Conservation (phyloP, 2,797 vertebrate genomes). For the Melanotaenia maccullochi region DNA sequence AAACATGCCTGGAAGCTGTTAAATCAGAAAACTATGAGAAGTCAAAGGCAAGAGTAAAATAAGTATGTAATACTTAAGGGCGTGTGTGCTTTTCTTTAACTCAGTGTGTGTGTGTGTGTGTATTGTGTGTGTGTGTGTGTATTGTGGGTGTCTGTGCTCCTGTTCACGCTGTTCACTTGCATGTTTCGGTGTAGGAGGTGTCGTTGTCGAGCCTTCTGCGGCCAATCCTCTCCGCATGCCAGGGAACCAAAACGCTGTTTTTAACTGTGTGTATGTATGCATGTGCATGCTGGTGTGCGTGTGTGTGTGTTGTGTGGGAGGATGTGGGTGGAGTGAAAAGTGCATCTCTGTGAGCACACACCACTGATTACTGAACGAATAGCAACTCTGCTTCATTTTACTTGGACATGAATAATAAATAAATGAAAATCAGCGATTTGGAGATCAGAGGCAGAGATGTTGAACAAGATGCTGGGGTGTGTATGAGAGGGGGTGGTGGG, state of each 20-base stretch:
- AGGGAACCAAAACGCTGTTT: conserved; percentile 55
- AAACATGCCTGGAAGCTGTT: conserved; percentile 11
- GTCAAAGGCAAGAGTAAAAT: conserved; percentile 39
- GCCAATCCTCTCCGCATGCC: conserved; percentile 68
- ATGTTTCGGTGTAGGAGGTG: conserved; percentile 78
- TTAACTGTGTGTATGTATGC: conserved; percentile 22
- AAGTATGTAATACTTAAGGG: conserved; percentile 1
- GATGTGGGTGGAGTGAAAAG: conserved; percentile 69
- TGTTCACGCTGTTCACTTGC: conserved; percentile 70
- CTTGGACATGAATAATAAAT: conserved; percentile 22
- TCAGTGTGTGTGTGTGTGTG: conserved; percentile 20
- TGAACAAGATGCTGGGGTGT: conserved; percentile 8
- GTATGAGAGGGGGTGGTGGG: too few species aligned
- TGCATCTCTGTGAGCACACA: conserved; percentile 45
- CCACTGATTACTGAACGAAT: conserved; percentile 58
- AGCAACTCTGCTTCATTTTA: conserved; percentile 34
- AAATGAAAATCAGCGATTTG: conserved; percentile 8
- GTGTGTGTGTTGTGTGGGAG: conserved; percentile 60
- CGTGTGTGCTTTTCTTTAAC: conserved; percentile 10
- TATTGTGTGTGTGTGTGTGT: neutral
- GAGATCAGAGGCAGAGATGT: conserved; percentile 18
- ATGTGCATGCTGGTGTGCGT: conserved; percentile 24
- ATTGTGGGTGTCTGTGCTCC: conserved; percentile 49
- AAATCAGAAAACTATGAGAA: conserved; percentile 22
- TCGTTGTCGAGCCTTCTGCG: conserved; percentile 74